These are phyloP conservation scores for Bucorvus abyssinicus DNA, from an alignment of 2,797 vertebrate genomes.

Conservation along the genomic window DNA sequence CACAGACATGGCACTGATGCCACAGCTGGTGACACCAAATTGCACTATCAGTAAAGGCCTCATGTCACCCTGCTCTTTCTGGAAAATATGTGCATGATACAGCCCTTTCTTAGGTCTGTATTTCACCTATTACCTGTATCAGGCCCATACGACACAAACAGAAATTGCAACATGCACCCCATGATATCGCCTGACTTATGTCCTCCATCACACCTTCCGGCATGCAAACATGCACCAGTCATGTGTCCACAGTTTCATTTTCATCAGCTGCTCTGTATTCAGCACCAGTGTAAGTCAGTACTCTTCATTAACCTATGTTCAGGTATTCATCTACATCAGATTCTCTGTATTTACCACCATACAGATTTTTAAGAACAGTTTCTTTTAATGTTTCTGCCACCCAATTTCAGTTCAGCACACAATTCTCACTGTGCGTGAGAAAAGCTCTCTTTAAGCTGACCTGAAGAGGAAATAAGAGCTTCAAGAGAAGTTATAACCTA, in stretches of 20 bases:
- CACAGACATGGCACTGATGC: neutral
- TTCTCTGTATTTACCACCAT: neutral
- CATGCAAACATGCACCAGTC: neutral
- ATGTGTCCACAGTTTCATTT: neutral
- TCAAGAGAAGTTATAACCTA: neutral
- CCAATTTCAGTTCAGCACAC: neutral
- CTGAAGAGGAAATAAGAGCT: neutral
- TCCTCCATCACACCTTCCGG: neutral
- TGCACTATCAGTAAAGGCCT: neutral
- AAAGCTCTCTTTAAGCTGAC: neutral
- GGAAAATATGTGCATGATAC: rapidly evolving
- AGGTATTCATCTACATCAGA: neutral
- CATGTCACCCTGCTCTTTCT: neutral
- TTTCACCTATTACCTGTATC: neutral
- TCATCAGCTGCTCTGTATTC: neutral
- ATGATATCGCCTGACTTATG: neutral
- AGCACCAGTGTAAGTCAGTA: neutral
- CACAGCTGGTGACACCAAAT: neutral
- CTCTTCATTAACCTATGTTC: neutral
- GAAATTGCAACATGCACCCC: neutral
- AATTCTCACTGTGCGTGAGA: neutral
- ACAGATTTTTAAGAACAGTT: neutral
- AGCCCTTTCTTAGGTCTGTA: neutral
- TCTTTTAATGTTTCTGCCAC: neutral
- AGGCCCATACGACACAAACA: neutral